A percentile compares a stretch with the other conserved stretches of the same genome.
These are phyloP conservation scores for Chrysopa pallens DNA, from an alignment of 1,140 invertebrate species.

Conservation along the genomic window DNA sequence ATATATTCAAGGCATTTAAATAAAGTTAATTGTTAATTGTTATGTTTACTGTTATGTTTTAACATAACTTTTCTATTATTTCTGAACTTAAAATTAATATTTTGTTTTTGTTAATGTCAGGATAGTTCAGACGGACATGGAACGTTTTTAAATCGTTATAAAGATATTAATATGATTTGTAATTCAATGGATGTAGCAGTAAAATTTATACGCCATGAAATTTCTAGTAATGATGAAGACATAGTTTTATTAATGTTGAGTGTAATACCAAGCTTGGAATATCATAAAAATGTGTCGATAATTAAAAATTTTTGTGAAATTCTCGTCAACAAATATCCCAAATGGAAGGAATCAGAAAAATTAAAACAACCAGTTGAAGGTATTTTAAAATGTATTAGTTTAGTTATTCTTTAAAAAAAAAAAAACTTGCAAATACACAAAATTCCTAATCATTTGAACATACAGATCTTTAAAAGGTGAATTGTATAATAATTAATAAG, in stretches of 20 bases:
- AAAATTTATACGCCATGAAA: slow-evolving; percentile 23
- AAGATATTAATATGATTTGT: slow-evolving; percentile 24
- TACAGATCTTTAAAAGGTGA: too few relatives aligned
- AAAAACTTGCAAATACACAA: too few relatives aligned
- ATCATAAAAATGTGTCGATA: slow-evolving; percentile 25
- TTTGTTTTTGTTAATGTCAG: slow-evolving; percentile 9
- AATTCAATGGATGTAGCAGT: slow-evolving; percentile 27
- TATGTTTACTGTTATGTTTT: too few relatives aligned
- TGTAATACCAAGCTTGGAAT: slow-evolving; percentile 25
- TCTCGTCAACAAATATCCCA: slow-evolving; percentile 19
- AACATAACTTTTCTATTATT: too few relatives aligned
- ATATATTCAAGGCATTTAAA: too few relatives aligned
- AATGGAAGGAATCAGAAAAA: slow-evolving; percentile 18
- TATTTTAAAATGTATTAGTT: neutral
- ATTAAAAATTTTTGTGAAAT: slow-evolving; percentile 22
- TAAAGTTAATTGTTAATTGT: too few relatives aligned
- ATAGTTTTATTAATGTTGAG: slow-evolving; percentile 22
- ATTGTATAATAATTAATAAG: too few relatives aligned
- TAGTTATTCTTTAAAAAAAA: slow-evolving; percentile 7
- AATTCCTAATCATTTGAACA: too few relatives aligned
- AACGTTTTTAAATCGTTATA: slow-evolving; percentile 13
- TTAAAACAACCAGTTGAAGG: slow-evolving; percentile 13
- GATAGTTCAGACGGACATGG: slow-evolving; percentile 10
- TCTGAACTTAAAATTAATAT: neutral
- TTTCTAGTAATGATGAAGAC: slow-evolving; percentile 12